Evolutionary conservation across 2,113 vertebrate species (phyloP), one percentile per base, ranked within the genome.

Genomic region (Pluvialis apricaria): DNA sequence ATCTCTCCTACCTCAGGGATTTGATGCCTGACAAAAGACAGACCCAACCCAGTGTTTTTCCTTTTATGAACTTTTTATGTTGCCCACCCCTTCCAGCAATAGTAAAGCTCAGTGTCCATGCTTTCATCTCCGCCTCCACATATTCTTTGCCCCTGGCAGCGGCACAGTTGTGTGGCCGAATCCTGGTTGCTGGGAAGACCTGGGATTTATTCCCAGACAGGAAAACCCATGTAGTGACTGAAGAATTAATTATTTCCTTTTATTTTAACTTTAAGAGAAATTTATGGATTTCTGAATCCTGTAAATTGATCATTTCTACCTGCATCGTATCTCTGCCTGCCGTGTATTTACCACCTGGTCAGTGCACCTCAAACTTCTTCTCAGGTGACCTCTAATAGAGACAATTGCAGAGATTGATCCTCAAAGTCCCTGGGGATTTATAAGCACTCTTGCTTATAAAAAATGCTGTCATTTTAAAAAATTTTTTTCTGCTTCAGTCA

Each of bases 151-250:
- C 40, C 7, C 40, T 69, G 57, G 72, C 54, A 90, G 49, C 0
- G 0, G 20, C 40, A 24, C n/a, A 51, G 40, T 76, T 66, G 32
- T 0, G 0, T 31, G 34, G n/a, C 44, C 3, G 1, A 11, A 15
- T 82, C 44, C 54, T 77, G 62, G 36, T 54, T 91, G 36, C 91
- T 54, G 17, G 89, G 68, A 91, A 92, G 72, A 73, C 11, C 13
- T 77, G 51, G 44, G 49, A 81, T 78, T 83, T 78, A 77, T 77
- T 97, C 68, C 65, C 70, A 87, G 58, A 57, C 45, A 91, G 92
- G 72, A 90, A 91, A 94, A 65, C 28, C 0, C 0, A 10, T 28
- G 49, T n/a, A 65, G 45, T 42, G 69, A 86, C 83, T 61, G 25
- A 4, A 78, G 21, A 90, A 94, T 65, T 66, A 86, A 86, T 75